Percentiles rank a stretch among this genome's conserved stretches.
Evolutionary conservation across 2,113 vertebrate genomes (phyloP).

Genomic region (Chiloscyllium plagiosum): DNA sequence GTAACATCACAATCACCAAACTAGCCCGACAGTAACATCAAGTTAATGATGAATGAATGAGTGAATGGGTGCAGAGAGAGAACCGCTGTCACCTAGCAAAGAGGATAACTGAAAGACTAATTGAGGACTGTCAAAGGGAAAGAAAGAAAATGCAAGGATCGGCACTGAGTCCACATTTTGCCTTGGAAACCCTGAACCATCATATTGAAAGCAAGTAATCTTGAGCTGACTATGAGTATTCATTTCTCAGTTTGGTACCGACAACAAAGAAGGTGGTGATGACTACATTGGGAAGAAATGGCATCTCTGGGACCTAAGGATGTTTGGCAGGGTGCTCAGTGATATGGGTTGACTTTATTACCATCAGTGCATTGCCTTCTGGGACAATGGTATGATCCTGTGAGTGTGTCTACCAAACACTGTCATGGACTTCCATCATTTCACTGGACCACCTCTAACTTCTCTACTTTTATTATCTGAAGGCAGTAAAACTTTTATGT

Average conservation of each 20-base stretch:
- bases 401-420: neutral
- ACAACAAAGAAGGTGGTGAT: neutral
- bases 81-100: neutral
- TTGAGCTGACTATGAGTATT: neutral
- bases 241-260: neutral
- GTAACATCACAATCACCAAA: neutral
- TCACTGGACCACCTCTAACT: neutral
- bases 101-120: neutral
- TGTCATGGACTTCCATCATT: neutral
- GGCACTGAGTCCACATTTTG: neutral
- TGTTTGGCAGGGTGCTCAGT: no score
- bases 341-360: neutral
- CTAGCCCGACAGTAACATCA: neutral
- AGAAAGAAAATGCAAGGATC: neutral
- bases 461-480: neutral
- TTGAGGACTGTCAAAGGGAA: neutral
- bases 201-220: neutral
- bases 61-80: neutral
- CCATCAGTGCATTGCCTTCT: neutral
- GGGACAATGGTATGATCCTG: neutral
- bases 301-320: neutral
- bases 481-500: no score
- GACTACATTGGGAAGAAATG: neutral
- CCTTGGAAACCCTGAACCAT: neutral
- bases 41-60: neutral